Evolutionary conservation across 2,888 invertebrate genomes (phyloP), one percentile per base, ranked within the genome.

Genomic region (Ectemnius cavifrons): DNA sequence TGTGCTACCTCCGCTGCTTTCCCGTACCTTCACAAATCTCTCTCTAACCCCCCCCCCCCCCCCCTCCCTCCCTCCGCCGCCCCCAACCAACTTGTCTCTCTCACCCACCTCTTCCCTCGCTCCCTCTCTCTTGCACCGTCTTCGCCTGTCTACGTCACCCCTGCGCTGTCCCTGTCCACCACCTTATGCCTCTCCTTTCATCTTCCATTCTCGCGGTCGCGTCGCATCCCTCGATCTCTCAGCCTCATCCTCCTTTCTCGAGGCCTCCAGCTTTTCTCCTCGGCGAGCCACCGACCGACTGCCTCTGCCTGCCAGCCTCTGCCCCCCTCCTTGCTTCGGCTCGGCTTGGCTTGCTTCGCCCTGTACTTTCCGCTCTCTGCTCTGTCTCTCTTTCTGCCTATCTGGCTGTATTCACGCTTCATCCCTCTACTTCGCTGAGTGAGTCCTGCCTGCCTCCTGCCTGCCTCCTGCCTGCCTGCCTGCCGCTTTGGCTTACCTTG

Each of bases 1-100:
- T 37, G 37, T 37, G 74, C 77, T 81, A 73, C 83, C 72, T 77
- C 79, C 83, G 81, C 79, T 79, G 81, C 81, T 71, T 82, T 77
- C 82, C 79, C 79, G 75, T 81, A 79, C 81, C 81, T 81, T 82
- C 80, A 71, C 82, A 75, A 82, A 80, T 80, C 78, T 74, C 80
- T 75, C 74, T 65, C 72, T 67, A 69, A n/a, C 46, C 27, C 67
- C 16, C 46, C 57, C 45, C 28, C 45, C 58, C 45, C 46, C 61
- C 20, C 45, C 28, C 45, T 52, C 45, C 46, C 61, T 16, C 27
- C 67, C 16, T 37, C 57, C 45, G 23, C 45, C 58, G 27, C 46
- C 61, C 20, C 20, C 63, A 67, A 27, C 59, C 46, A n/a, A 57
- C 27, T 65, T 37, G 60, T 45, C 56, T 16, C 63, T 11, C 71